Base-by-base conservation (phyloP, 2,797 vertebrate species). In the Poecile montanus region DNA sequence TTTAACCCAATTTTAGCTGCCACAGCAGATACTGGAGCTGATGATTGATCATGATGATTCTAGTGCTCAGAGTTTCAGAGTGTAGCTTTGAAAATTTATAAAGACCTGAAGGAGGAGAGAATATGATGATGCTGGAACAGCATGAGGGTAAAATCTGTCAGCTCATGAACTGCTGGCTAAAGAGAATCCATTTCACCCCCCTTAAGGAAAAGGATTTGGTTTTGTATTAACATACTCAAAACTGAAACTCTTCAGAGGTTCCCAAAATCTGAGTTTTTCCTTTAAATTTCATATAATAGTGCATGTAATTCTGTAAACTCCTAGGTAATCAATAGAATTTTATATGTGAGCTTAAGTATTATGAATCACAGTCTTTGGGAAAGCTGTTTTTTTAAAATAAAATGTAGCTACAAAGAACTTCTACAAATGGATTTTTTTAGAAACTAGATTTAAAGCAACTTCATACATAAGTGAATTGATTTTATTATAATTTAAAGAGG, bases 401-500 rank as follows among this genome's bases (percentile, higher is more conserved):
- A 77, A 65, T 58, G 50, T 48, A 79, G 9, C 20, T 38, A 65
- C 27, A 45, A 67, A 71, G 27, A 80, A 70, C 7, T n/a, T 11
- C 22, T 57, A 66, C 14, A 51, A 15, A 71, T 76, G 15, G 13
- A 75, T 9, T 38, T n/a, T 66, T 75, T 78, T 86, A 58, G 32
- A 2, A 87, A 45, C 36, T 60, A 27, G 30, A 48, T 80, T 32
- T 89, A 93, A 93, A 91, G 85, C 87, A 86, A 47, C 44, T 94
- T 88, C 8, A 50, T 70, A n/a, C 30, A 53, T 26, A 68, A 88
- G 22, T 90, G 61, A 93, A 84, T 71, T 84, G 20, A 62, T 93
- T 78, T 63, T 77, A 56, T 68, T 88, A 47, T 58, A 95, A 93
- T 88, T 62, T 81, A 30, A 66, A 89, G 83, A 85, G 25, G 29